Conservation (phyloP, 2,797 vertebrate genomes). For the Decapterus maruadsi region DNA sequence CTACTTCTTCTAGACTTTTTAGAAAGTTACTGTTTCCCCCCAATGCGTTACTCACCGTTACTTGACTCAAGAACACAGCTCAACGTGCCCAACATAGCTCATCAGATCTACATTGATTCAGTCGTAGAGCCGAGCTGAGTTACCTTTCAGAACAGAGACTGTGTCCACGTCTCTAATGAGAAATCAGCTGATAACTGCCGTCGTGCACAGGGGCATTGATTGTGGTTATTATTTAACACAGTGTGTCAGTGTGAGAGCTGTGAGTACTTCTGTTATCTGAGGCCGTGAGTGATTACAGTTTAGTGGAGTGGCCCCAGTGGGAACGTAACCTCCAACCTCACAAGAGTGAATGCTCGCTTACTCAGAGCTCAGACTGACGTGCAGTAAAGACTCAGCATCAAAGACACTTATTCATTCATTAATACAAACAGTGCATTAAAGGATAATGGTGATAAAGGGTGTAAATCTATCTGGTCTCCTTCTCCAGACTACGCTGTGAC, state of each 20-base stretch:
- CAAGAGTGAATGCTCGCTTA: neutral
- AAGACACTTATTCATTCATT: neutral
- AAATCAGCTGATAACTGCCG: neutral
- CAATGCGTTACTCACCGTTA: too few species aligned
- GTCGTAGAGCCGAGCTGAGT: neutral
- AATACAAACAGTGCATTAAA: neutral
- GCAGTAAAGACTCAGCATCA: neutral
- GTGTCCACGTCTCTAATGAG: neutral
- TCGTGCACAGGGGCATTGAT: neutral
- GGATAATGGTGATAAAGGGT: neutral
- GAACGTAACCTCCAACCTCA: slow-evolving; percentile 1
- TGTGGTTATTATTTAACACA: neutral
- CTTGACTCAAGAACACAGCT: too few species aligned
- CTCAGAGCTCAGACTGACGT: neutral
- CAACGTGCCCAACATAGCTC: too few species aligned
- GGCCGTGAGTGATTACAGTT: slow-evolving; percentile 28
- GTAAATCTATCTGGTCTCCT: neutral
- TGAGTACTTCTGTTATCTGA: slow-evolving; percentile 9
- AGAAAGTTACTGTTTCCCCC: too few species aligned
- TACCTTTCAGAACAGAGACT: neutral
- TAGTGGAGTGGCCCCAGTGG: slow-evolving; percentile 8
- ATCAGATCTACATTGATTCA: neutral
- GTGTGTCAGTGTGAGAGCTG: neutral
- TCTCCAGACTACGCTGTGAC: slow-evolving; percentile 93
- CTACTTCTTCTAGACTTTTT: too few species aligned